Base-by-base conservation (phyloP, 2,797 vertebrate species). In the Heteromormyrus szaboi region DNA sequence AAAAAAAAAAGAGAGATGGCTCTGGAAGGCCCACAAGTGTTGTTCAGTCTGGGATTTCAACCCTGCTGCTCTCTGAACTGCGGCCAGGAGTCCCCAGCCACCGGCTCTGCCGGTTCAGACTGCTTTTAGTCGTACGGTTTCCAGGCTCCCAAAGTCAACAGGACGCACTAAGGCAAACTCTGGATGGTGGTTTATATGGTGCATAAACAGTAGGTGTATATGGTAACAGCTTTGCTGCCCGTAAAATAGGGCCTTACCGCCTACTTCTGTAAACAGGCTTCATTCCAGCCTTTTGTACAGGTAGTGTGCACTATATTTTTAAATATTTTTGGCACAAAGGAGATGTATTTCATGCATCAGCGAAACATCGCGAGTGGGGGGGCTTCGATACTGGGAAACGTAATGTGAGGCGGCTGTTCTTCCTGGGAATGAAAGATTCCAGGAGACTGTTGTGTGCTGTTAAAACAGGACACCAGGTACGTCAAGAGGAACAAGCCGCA, bases 401-500 rank as follows among this genome's bases (percentile, higher is more conserved):
- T 48, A 89, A 85, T 2, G 89, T 90, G 90, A 89, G 89, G 0
- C 90, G 91, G 50, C 88, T 92, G 90, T 89, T 94, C 92, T 90
- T 72, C 65, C 65, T 88, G 91, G 85, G 85, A 19, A 89, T 87
- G 88, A 90, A 93, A 90, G 90, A 91, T 90, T 87, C 89, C 87
- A 88, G 91, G 90, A 92, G 85, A 90, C 88, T 91, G 91, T 86
- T 33, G 76, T 90, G 84, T 56, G 89, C 89, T 88, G 48, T 88
- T 91, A 59, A 65, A 90, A 88, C 92, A 95, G 29, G 91, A 93
- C 90, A 90, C 89, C 87, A 92, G 90, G 87, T 92, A 93, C 22
- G 93, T 93, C 89, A 88, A 89, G 90, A 89, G 62, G 91, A 90
- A 91, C 88, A 90, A 90, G 91, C 89, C 91, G 89, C 91, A 33